Base-by-base conservation (phyloP, 1,140 invertebrate species). In the Cydia strobilella region DNA sequence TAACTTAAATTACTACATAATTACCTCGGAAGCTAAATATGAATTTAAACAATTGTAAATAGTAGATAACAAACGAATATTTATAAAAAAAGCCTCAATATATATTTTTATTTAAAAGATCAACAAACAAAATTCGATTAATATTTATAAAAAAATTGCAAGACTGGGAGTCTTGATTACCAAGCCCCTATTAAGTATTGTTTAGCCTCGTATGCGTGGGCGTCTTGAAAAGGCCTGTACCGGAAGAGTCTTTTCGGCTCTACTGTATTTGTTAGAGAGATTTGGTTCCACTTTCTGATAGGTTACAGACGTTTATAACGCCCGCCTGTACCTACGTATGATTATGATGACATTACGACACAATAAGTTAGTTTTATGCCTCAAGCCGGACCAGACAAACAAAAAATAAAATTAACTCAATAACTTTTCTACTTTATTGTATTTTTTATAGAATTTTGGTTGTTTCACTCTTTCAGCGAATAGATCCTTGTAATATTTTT, bases 21-120 rank as follows among this genome's bases (percentile, higher is more conserved):
- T 86, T 87, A 87, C 86, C 86, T 83, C 83, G 77, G 83, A 82
- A 77, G 79, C 84, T 86, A 84, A 84, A 77, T 79, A 77, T 81
- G 79, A 81, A 83, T 69, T 42, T 69, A 87, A 90, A 89, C 87
- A 89, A 88, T 85, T 90, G 86, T 89, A 90, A 90, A 90, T 90
- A 91, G 85, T 85, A 90, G 89, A 69, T 69, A 69, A 69, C 65
- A 85, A 90, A 90, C 80, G 85, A 85, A 86, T 79, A 84, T 80
- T 81, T 81, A 77, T 86, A 86, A 84, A 76, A 84, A 76, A 84
- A 90, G 85, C 86, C 84, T 91, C 84, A 77, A 86, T 85, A 87
- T 81, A 82, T 78, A 88, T 82, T 79, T 82, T 76, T 83, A 71
- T 80, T 82, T 20, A 39, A 39, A 69, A 69, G 65, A 4, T 69